phyloP scores from a whole-genome alignment of 1,140 invertebrate genomes.

The Tribolium castaneum region DNA sequence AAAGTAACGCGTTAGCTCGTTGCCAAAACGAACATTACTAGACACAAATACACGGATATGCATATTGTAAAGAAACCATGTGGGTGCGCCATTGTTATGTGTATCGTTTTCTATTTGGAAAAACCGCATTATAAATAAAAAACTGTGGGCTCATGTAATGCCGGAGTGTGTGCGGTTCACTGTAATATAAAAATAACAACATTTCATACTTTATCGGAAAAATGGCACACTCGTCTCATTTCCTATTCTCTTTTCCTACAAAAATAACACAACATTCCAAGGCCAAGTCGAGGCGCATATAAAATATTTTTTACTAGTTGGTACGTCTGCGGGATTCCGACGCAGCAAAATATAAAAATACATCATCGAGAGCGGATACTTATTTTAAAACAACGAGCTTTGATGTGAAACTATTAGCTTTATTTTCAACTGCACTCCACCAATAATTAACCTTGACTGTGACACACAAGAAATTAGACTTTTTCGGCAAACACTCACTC shows the following conservation, averaged over 20 bases:
- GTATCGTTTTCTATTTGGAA: neutral
- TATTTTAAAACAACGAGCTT: constrained; percentile 32
- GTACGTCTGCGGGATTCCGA: neutral
- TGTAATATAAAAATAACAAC: neutral
- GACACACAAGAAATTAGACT: neutral
- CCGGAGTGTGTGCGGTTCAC: neutral
- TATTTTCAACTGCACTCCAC: neutral
- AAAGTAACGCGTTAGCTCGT: neutral
- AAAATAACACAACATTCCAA: neutral
- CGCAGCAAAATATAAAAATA: constrained; percentile 24
- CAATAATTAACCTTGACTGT: constrained; percentile 37
- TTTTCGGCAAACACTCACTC: neutral
- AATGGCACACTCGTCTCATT: neutral
- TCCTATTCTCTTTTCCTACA: neutral
- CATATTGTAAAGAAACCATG: neutral
- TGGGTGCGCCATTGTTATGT: neutral
- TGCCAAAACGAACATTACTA: neutral
- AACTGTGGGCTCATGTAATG: neutral
- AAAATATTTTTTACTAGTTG: neutral
- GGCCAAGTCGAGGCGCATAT: neutral
- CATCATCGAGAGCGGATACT: constrained; percentile 11
- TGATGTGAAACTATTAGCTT: constrained; percentile 5
- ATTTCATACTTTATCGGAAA: neutral
- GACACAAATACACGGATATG: neutral
- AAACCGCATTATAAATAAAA: neutral